Evolutionary conservation across 2,888 invertebrate species (phyloP), one percentile per base, ranked within the genome.

Genomic region (Scaptomyza flava): DNA sequence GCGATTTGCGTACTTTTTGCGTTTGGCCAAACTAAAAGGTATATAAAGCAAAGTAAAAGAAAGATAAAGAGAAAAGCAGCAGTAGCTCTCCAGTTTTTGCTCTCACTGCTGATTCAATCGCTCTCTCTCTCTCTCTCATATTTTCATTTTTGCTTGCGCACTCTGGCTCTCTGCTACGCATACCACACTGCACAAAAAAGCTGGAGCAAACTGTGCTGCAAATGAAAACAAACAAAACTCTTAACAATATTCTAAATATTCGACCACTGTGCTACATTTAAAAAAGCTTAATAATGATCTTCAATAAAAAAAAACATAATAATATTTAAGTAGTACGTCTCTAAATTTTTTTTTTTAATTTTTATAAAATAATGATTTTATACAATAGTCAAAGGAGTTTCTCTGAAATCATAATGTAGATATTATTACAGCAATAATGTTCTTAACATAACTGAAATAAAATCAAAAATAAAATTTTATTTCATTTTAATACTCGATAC

Each of bases 1-100:
- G 56, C 61, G 51, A 56, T 43, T 69, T 68, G 81, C 72, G 66
- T 70, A 60, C 70, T 68, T 72, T 74, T 81, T 87, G 72, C 72
- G 61, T 79, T 81, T 79, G 61, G 41, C 41, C 45, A 46, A 81
- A 84, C 83, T 70, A 84, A 72, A 81, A 84, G 45, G 81, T 77
- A 66, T 79, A 68, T 62, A 53, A 54, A 45, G 67, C 64, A 61
- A 66, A 70, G 36, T 52, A 62, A 77, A 51, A 48, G 31, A 77
- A 51, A 48, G 31, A 45, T 61, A 67, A 64, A 51, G 41, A 61
- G 58, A 75, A 48, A 54, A 66, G 12, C 38, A 38, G 27, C 23
- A 3, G 31, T 20, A 4, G 27, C 41, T 61, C 71, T 66, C 56
- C 46, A 60, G 51, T 41, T 30, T 27, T 31, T 72, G 54, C 56